phyloP scores from a whole-genome alignment of 1,140 invertebrate genomes.

The Achroia grisella region DNA sequence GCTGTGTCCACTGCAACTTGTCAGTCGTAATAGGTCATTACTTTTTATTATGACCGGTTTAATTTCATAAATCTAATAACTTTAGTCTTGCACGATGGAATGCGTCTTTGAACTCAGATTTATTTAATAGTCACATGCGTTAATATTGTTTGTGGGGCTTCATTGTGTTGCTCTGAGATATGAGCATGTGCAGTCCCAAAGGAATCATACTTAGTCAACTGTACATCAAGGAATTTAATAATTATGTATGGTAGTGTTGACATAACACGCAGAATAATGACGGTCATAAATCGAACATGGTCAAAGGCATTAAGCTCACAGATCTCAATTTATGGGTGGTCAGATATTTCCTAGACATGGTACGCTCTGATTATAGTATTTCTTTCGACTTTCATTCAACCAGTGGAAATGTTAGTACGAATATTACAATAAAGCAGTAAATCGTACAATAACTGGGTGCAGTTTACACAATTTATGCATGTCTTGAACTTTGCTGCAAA shows the following conservation, averaged over 20 bases:
- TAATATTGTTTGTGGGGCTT: slow-evolving; percentile 23
- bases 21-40: slow-evolving; percentile 18
- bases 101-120: no score
- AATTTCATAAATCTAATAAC: slow-evolving; percentile 16
- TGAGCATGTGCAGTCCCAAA: slow-evolving; percentile 1
- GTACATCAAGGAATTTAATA: background rate
- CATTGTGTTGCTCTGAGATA: slow-evolving; percentile 16
- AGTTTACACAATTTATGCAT: slow-evolving; percentile 28
- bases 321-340: background rate
- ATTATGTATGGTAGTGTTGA: slow-evolving; percentile 1
- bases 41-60: slow-evolving; percentile 18
- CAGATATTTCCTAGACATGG: background rate
- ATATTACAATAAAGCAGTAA: slow-evolving; percentile 1
- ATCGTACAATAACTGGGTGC: slow-evolving; percentile 24
- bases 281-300: background rate
- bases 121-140: no score
- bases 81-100: slow-evolving; percentile 8
- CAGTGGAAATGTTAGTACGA: background rate
- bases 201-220: slow-evolving; percentile 18
- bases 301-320: no score
- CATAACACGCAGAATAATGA: slow-evolving; percentile 4
- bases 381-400: no score
- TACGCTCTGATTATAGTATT: no score
- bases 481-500: slow-evolving; percentile 36
- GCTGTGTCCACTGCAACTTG: slow-evolving; percentile 10